Evolutionary conservation across 1,140 invertebrate genomes (phyloP).

Genomic region (Plectus sambesii): DNA sequence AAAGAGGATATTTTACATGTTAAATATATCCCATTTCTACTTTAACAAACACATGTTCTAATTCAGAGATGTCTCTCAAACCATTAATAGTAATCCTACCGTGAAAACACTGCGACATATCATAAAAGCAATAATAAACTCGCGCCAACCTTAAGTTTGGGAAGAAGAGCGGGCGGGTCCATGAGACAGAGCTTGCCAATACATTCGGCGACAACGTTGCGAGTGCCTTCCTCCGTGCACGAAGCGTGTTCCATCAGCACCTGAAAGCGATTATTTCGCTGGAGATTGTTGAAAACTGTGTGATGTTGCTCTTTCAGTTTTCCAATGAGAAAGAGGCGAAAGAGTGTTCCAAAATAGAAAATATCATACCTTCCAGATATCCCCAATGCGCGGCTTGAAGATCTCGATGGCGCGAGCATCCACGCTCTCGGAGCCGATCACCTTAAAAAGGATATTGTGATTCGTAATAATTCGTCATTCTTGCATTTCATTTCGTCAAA

Average conservation of each 20-base stretch:
- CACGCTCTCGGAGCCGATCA: too few species aligned
- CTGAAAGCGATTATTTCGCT: constrained; percentile 38
- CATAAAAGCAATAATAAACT: constrained; percentile 37
- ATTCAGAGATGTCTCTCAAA: too few species aligned
- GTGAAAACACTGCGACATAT: too few species aligned
- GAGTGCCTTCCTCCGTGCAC: constrained; percentile 85
- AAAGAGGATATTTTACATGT: too few species aligned
- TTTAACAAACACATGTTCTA: too few species aligned
- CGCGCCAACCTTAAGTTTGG: constrained; percentile 40
- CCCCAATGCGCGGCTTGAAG: constrained; percentile 14
- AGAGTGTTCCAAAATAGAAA: constrained; percentile 3
- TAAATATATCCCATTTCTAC: too few species aligned
- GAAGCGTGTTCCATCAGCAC: constrained; percentile 79
- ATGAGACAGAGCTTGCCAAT: constrained; percentile 91
- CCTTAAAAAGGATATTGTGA: too few species aligned
- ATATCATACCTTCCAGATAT: constrained; percentile 26
- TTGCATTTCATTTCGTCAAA: too few species aligned
- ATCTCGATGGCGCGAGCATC: constrained; percentile 9
- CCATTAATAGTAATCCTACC: too few species aligned
- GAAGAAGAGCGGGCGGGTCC: constrained; percentile 60
- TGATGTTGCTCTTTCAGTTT: constrained; percentile 16
- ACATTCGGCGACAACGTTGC: constrained; percentile 96
- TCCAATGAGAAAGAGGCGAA: constrained; percentile 11
- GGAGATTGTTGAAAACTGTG: constrained; percentile 25
- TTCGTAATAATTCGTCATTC: too few species aligned